These are phyloP conservation scores for Siphlonurus alternatus DNA, from an alignment of 2,888 invertebrate genomes.

Conservation along the genomic window DNA sequence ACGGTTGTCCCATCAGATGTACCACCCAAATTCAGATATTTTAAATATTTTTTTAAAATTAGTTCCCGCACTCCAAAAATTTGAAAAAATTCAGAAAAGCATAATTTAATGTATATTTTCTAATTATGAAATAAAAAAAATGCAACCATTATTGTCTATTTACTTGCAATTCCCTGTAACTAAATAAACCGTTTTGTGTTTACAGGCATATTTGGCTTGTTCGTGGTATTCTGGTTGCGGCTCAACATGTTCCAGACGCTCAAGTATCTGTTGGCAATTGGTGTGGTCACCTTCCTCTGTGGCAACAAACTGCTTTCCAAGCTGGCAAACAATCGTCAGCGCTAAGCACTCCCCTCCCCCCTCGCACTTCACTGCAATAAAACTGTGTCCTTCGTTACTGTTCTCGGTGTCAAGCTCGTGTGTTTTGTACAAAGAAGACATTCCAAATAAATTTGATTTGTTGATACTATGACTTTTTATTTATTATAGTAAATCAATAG, in stretches of 20 bases:
- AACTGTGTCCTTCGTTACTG: not conserved
- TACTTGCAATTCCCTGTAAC: no score
- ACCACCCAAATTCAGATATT: no score
- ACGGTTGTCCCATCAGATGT: no score
- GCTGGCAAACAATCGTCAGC: conserved; percentile 36
- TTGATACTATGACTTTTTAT: no score
- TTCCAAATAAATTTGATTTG: not conserved
- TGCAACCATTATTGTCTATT: no score
- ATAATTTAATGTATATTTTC: no score
- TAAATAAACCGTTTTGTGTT: no score
- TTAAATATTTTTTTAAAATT: no score
- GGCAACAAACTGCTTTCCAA: conserved; percentile 81
- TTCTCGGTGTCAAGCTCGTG: not conserved
- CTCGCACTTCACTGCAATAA: not conserved
- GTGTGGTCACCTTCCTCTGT: conserved; percentile 75
- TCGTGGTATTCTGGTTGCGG: conserved; percentile 80
- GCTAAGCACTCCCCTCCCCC: not conserved
- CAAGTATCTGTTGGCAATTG: conserved; percentile 72
- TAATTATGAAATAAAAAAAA: no score
- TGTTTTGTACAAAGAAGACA: not conserved
- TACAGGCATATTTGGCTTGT: conserved; percentile 74
- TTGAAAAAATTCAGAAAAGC: no score
- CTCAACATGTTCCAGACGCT: conserved; percentile 94
- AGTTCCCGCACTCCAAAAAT: no score
- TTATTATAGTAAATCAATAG: no score